phyloP scores from a whole-genome alignment of 2,797 vertebrate genomes.

The Amniataba percoides region DNA sequence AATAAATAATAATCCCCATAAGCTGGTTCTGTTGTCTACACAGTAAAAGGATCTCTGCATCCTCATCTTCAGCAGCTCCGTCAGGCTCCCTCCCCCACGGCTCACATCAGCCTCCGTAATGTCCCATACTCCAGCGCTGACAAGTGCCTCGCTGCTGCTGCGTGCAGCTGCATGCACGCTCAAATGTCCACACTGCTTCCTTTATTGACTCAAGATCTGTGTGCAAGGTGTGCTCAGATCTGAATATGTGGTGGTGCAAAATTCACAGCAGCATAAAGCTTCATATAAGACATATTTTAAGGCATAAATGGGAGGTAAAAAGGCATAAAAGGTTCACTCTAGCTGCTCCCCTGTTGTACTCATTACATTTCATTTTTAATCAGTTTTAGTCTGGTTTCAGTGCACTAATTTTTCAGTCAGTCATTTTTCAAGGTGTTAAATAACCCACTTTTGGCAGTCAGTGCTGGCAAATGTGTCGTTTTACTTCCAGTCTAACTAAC shows the following conservation, averaged over 20 bases:
- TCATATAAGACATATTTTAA: too few relatives aligned
- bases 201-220: background rate
- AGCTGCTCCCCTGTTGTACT: conserved; percentile 4
- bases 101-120: conserved; percentile 13
- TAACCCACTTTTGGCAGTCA: background rate
- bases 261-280: background rate
- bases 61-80: conserved; percentile 12
- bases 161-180: background rate
- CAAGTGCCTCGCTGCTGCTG: background rate
- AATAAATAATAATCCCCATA: conserved; percentile 52
- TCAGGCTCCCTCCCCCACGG: background rate
- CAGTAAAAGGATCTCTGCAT: conserved; percentile 12
- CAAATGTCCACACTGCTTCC: background rate
- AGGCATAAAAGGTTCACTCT: background rate
- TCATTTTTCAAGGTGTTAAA: background rate
- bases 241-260: background rate
- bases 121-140: background rate
- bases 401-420: background rate
- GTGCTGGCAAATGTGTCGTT: background rate
- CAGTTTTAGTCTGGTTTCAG: conserved; percentile 1
- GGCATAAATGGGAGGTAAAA: background rate
- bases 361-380: background rate
- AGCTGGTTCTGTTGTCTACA: conserved; percentile 23
- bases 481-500: background rate
- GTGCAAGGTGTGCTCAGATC: background rate